A percentile compares a stretch with the other conserved stretches of the same genome.
Evolutionary conservation across 2,113 vertebrate genomes (phyloP).

Genomic region (Ptilonorhynchus violaceus): DNA sequence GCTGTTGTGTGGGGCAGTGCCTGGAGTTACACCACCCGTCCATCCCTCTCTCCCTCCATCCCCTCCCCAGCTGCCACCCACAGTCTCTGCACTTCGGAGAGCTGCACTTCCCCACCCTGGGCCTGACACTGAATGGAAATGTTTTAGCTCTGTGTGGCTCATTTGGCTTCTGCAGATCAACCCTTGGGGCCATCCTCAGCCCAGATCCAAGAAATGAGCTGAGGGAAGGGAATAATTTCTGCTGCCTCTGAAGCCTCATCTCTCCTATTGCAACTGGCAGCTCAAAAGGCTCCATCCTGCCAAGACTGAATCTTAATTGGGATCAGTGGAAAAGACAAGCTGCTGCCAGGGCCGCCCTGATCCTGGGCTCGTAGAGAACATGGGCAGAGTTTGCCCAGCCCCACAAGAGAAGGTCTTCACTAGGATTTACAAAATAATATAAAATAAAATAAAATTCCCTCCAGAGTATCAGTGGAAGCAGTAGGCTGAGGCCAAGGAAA

Average conservation of each 20-base stretch:
- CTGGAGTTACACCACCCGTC: not conserved
- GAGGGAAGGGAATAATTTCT: constrained; percentile 34
- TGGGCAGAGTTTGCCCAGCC: not conserved
- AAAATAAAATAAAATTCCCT: not conserved
- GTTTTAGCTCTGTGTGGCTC: constrained; percentile 33
- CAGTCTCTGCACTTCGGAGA: not conserved
- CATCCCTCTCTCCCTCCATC: not conserved
- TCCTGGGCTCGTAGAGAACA: not conserved
- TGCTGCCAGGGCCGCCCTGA: constrained; percentile 31
- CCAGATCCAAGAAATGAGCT: constrained; percentile 21
- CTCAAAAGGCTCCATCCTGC: constrained; percentile 24
- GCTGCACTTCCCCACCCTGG: not conserved
- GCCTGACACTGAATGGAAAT: not conserved
- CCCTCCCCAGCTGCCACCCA: not conserved
- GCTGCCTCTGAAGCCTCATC: constrained; percentile 40
- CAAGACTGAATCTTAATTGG: constrained; percentile 33
- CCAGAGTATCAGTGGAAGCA: not conserved
- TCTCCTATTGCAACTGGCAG: constrained; percentile 52
- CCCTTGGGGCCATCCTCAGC: constrained; percentile 2
- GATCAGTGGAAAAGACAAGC: constrained; percentile 62
- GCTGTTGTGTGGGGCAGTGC: not conserved
- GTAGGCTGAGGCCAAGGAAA: not conserved
- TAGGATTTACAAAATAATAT: not conserved
- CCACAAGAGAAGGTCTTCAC: not conserved
- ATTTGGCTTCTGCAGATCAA: constrained; percentile 8